These are phyloP conservation scores for Pseudopodoces humilis DNA, from an alignment of 2,113 vertebrate genomes.

Conservation along the genomic window DNA sequence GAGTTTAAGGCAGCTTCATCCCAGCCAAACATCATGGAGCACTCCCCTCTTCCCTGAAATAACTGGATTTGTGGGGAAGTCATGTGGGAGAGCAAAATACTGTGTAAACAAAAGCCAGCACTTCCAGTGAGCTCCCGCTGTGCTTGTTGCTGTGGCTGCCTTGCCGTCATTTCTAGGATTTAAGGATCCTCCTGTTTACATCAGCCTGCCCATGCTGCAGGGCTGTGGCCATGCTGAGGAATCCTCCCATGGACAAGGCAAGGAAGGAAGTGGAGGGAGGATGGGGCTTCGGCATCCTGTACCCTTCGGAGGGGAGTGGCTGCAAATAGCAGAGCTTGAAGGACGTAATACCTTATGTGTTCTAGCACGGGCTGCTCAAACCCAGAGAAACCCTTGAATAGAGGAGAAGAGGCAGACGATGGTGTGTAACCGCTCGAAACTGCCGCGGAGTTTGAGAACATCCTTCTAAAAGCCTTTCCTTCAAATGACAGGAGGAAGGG, in stretches of 20 bases:
- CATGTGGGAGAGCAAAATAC: background rate
- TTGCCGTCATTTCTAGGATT: conserved; percentile 23
- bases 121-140: background rate
- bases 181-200: conserved; percentile 18
- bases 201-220: background rate
- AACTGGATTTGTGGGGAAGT: background rate
- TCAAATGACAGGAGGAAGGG: conserved; percentile 10
- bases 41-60: background rate
- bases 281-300: conserved; percentile 79
- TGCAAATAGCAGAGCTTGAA: conserved; percentile 24
- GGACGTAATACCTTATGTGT: conserved; percentile 23
- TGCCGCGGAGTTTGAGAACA: background rate
- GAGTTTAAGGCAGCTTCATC: background rate
- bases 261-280: conserved; percentile 84
- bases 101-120: background rate
- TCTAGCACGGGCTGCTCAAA: conserved; percentile 32
- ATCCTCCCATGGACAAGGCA: conserved; percentile 73
- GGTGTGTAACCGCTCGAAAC: background rate
- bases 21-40: background rate
- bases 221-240: conserved; percentile 30
- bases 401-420: background rate
- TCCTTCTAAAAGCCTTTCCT: conserved; percentile 12
- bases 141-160: background rate
- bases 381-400: conserved; percentile 27
- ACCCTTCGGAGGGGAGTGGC: conserved; percentile 69